Percentiles rank a stretch among this genome's conserved stretches.
phyloP scores from a whole-genome alignment of 2,113 vertebrate species.

The Geococcyx californianus region DNA sequence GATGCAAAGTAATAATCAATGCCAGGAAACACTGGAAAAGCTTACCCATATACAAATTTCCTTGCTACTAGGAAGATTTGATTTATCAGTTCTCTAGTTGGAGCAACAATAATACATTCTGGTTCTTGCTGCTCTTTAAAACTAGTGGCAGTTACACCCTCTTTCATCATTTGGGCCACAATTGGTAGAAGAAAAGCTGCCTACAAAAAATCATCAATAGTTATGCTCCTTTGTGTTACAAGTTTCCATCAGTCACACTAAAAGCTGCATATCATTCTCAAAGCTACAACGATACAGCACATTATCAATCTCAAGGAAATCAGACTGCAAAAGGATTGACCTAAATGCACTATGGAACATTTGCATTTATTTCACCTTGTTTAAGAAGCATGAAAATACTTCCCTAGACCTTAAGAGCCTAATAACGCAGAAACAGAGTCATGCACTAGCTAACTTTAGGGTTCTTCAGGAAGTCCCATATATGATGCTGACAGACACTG shows the following conservation, averaged over 20 bases:
- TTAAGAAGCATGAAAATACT: neutral
- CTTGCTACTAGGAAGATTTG: conserved; percentile 94
- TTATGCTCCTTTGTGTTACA: neutral
- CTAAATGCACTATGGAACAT: neutral
- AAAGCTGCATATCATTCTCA: neutral
- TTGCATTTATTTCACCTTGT: neutral
- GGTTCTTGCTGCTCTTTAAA: conserved; percentile 90
- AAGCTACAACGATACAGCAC: neutral
- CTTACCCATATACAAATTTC: conserved; percentile 92
- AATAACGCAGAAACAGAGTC: neutral
- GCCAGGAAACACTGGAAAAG: neutral
- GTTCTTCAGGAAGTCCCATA: neutral
- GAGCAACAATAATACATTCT: conserved; percentile 88
- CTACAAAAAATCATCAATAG: conserved; percentile 62
- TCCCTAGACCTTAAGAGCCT: neutral
- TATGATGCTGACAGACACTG: neutral
- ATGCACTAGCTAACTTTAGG: neutral
- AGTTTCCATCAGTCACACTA: neutral
- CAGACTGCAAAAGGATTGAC: neutral
- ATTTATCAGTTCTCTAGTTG: conserved; percentile 92
- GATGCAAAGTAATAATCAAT: neutral
- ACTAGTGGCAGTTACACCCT: conserved; percentile 81
- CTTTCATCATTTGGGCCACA: conserved; percentile 86
- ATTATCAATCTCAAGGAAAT: neutral
- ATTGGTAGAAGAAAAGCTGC: conserved; percentile 94